Evolutionary conservation across 1,140 invertebrate species (phyloP).

Genomic region (Planococcus citri): DNA sequence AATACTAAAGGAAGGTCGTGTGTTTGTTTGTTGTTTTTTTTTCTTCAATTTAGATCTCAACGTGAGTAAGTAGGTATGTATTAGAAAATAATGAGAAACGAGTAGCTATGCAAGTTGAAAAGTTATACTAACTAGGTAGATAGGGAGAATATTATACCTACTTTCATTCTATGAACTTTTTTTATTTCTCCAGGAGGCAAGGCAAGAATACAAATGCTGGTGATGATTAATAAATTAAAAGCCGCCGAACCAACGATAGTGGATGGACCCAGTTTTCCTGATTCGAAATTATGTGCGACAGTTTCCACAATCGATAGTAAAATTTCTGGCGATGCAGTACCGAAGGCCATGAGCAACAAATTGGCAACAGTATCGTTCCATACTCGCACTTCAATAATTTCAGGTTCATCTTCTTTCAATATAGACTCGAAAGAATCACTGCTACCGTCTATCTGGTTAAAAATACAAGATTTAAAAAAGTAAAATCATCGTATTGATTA

Average conservation of each 20-base stretch:
- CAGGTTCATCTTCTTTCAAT: slow-evolving; percentile 31
- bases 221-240: slow-evolving; percentile 49
- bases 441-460: slow-evolving; percentile 27
- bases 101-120: no score
- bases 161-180: slow-evolving; percentile 41
- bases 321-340: slow-evolving; percentile 44
- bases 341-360: slow-evolving; percentile 53
- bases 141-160: slow-evolving; percentile 28
- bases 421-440: slow-evolving; percentile 27
- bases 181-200: slow-evolving; percentile 40
- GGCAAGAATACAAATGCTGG: slow-evolving; percentile 43
- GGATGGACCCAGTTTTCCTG: slow-evolving; percentile 46
- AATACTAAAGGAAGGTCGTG: no score
- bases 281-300: slow-evolving; percentile 39
- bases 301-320: slow-evolving; percentile 50
- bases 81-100: no score
- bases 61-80: no score
- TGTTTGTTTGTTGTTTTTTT: no score
- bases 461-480: background rate
- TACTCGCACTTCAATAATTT: slow-evolving; percentile 33
- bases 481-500: background rate
- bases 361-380: slow-evolving; percentile 59
- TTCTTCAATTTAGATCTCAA: no score
- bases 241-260: slow-evolving; percentile 56
- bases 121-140: no score